Evolutionary conservation across 2,888 invertebrate species (phyloP).

Genomic region (Harpalus rubripes): DNA sequence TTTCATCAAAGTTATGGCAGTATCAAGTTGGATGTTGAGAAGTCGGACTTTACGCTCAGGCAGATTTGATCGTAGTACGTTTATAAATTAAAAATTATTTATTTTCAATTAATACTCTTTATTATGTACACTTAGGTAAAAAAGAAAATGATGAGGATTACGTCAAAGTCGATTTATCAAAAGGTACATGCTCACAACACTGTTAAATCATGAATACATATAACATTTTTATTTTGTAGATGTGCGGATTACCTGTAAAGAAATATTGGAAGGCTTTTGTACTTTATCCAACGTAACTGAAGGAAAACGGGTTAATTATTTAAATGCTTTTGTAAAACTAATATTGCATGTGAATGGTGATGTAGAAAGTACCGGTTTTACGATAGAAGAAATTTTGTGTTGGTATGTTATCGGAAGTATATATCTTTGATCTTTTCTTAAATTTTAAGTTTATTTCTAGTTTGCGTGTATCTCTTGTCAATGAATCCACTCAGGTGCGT

Average conservation of each 20-base stretch:
- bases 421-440: constrained; percentile 1
- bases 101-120: constrained; percentile 66
- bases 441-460: constrained; percentile 79
- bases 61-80: constrained; percentile 77
- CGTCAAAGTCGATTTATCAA: constrained; percentile 79
- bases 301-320: constrained; percentile 89
- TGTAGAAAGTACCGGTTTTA: constrained; percentile 83
- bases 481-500: constrained; percentile 93
- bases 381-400: constrained; percentile 88
- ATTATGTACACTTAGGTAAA: constrained; percentile 77
- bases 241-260: constrained; percentile 82
- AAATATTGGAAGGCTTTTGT: constrained; percentile 83
- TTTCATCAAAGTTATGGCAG: constrained; percentile 76
- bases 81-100: constrained; percentile 63
- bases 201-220: neutral
- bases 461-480: constrained; percentile 89
- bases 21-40: constrained; percentile 80
- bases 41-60: constrained; percentile 77
- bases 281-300: constrained; percentile 84
- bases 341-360: constrained; percentile 82
- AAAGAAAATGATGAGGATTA: constrained; percentile 81
- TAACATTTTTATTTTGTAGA: constrained; percentile 72
- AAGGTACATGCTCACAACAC: constrained; percentile 75
- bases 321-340: constrained; percentile 93
- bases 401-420: constrained; percentile 81